phyloP scores from a whole-genome alignment of 2,888 invertebrate species.

The Tipula helvola region DNA sequence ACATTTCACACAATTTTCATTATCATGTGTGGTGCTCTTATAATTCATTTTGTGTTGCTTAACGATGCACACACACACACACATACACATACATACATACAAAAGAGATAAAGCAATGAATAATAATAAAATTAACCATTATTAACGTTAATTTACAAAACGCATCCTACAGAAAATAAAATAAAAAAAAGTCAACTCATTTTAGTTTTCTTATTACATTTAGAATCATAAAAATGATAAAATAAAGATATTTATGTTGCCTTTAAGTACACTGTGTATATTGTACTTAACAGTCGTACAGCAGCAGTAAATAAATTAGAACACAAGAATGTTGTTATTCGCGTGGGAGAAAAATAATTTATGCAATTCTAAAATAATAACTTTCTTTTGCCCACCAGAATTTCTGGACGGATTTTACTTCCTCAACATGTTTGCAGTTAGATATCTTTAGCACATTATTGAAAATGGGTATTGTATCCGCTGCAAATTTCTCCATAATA shows the following conservation, averaged over 20 bases:
- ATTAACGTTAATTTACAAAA: conserved; percentile 4
- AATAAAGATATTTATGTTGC: background rate
- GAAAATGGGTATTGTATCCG: background rate
- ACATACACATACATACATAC: background rate
- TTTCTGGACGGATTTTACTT: background rate
- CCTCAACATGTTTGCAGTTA: background rate
- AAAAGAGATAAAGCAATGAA: background rate
- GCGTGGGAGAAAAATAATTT: background rate
- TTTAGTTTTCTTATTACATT: background rate
- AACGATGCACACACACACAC: no score
- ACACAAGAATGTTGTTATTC: background rate
- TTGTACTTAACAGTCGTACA: background rate
- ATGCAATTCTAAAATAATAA: background rate
- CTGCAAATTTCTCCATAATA: background rate
- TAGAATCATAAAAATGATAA: background rate
- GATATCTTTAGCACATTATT: background rate
- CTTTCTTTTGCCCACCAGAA: background rate
- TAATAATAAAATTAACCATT: background rate
- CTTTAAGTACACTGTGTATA: background rate
- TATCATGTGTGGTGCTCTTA: background rate
- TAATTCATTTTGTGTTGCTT: background rate
- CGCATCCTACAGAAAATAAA: background rate
- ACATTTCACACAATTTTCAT: no score
- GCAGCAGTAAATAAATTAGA: background rate
- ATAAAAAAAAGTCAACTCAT: background rate